Evolutionary conservation across 2,113 vertebrate species (phyloP), one percentile per base, ranked within the genome.

Genomic region (Phalacrocorax pelagicus): DNA sequence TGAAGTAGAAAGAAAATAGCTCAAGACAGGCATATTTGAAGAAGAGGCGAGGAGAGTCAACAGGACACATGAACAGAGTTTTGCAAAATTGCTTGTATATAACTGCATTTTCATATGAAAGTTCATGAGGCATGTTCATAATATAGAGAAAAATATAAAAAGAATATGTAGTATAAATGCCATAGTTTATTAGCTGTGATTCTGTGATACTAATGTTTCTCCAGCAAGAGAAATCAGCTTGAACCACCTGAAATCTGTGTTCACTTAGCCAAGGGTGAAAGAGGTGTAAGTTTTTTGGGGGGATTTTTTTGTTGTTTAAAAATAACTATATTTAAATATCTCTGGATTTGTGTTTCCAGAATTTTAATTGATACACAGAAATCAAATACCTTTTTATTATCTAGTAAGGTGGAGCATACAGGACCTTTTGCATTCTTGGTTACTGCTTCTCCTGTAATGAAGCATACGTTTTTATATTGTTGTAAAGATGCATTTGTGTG

Each of bases 1-100:
- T 87, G 61, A 91, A 92, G 57, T 84, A 44, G 24, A 62, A 85
- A 74, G 22, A 95, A 92, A 92, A 63, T 58, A 94, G 42, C 30
- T 94, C 5, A 75, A 40, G 38, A 44, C 8, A 80, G 30, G 13
- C 46, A 8, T 52, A 14, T 52, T 79, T 84, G 72, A 74, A 55
- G 75, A 58, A 69, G 58, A 22, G 12, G 17, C 8, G 27, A 61
- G 11, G 75, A 52, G 18, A 59, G 24, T 30, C 12, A 83, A 34
- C 30, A 55, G 42, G 52, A 23, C 8, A 29, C 17, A 36, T 71
- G 12, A 63, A 42, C 20, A 27, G 6, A 47, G 29, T 67, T 62
- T 71, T 72, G 16, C 24, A 12, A 30, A 90, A 58, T 26, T 1
- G 0, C 10, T 36, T 54, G 15, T 24, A 2, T n/a, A 4, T 19